Base-by-base conservation (phyloP, 2,797 vertebrate genomes). In the Scleropages formosus region DNA sequence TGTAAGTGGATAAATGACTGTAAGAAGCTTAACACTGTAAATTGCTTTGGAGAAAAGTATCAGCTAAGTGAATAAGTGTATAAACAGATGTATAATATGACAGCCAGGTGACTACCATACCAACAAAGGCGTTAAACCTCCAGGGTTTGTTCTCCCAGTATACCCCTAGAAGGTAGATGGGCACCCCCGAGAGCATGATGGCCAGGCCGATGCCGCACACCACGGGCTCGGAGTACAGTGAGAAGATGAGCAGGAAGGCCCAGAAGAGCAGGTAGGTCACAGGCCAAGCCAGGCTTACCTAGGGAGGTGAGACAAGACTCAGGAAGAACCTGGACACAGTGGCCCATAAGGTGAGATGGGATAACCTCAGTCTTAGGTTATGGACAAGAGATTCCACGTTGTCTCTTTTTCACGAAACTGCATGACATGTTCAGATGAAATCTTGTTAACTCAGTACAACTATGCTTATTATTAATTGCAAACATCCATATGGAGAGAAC, bases 171-270 rank as follows among this genome's bases (percentile, higher is more conserved):
- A 89, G 89, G 79, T 94, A 94, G 56, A 93, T 90, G 0, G 92
- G 93, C 0, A 93, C 89, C 0, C 93, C 93, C 0, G 91, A 91
- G 74, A 92, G 66, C 91, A 94, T 91, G 87, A 94, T 93, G 73
- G 88, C 91, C 77, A 94, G 84, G 49, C 93, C 92, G 1, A 86
- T 89, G 69, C 91, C 87, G 15, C 93, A 94, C 22, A 92, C 93
- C 74, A 94, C 61, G 0, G 93, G 92, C 83, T 94, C 91, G 0
- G 91, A 92, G 85, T 89, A 92, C 26, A 94, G 81, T 67, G 90
- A 93, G 86, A 94, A 93, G 63, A 91, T 73, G 26, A 93, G 82
- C 79, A 94, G 81, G 81, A 93, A 92, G 75, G 91, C 92, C 93
- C 92, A 94, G 82, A 94, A 93, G 15, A 93, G 85, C 83, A 92